phyloP scores from a whole-genome alignment of 1,140 invertebrate genomes.

The Meloidogyne exigua region DNA sequence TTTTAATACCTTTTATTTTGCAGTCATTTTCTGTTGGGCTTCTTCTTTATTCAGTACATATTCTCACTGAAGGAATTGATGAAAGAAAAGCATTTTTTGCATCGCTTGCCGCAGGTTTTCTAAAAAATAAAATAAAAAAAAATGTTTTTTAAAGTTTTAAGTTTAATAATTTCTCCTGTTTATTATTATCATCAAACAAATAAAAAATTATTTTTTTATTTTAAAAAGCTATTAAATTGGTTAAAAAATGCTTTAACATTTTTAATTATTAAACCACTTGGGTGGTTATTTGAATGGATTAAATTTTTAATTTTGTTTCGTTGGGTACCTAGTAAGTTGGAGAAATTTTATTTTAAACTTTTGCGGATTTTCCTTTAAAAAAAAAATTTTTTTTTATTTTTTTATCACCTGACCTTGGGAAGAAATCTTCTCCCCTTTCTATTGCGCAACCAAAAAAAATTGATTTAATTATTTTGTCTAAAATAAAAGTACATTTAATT shows the following conservation, averaged over 20 bases:
- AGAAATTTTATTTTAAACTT: too few species aligned
- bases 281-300: conserved; percentile 27
- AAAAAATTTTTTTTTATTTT: background rate
- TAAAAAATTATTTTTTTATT: conserved; percentile 32
- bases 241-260: conserved; percentile 30
- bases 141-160: conserved; percentile 26
- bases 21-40: conserved; percentile 15
- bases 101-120: conserved; percentile 31
- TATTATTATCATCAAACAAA: conserved; percentile 39
- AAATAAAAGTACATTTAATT: too few species aligned
- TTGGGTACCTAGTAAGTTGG: conserved; percentile 33
- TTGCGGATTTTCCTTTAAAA: too few species aligned
- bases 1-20: conserved; percentile 1
- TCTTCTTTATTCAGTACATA: conserved; percentile 19
- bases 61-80: conserved; percentile 31
- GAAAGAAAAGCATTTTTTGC: conserved; percentile 34
- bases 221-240: conserved; percentile 8
- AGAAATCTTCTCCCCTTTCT: background rate
- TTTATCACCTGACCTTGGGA: background rate
- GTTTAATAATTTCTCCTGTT: conserved; percentile 32
- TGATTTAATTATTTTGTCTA: too few species aligned
- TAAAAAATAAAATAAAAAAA: background rate
- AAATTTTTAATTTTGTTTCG: conserved; percentile 41
- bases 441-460: background rate
- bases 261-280: conserved; percentile 21